phyloP scores from a whole-genome alignment of 2,113 vertebrate species.

The Epinephelus moara region DNA sequence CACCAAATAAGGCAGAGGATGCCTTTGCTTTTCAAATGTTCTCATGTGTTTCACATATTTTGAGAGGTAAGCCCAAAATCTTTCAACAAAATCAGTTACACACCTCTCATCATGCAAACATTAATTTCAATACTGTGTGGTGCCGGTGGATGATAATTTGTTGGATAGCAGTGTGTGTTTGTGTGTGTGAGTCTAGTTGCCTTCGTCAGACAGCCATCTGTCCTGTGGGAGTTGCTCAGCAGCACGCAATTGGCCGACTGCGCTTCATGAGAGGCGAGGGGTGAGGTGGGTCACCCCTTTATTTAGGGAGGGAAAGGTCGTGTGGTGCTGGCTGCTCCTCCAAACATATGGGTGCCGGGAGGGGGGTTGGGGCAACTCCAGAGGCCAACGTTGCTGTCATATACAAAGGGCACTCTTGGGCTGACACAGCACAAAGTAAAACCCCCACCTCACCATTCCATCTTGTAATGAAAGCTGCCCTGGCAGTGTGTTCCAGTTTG shows the following conservation, averaged over 20 bases:
- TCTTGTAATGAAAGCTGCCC: neutral
- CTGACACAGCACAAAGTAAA: conserved; percentile 82
- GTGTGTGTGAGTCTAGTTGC: conserved; percentile 52
- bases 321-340: conserved; percentile 80
- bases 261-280: conserved; percentile 72
- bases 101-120: conserved; percentile 11
- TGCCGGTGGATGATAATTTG: conserved; percentile 14
- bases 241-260: conserved; percentile 79
- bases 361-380: conserved; percentile 44
- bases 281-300: conserved; percentile 78
- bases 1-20: conserved; percentile 51
- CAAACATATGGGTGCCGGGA: conserved; percentile 69
- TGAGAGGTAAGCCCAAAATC: conserved; percentile 8
- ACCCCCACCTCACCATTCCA: neutral
- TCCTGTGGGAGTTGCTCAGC: conserved; percentile 69
- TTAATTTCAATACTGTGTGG: conserved; percentile 2
- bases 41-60: conserved; percentile 25
- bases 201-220: conserved; percentile 77
- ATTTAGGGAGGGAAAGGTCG: conserved; percentile 82
- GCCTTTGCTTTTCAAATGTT: conserved; percentile 31
- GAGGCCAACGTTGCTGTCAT: conserved; percentile 63
- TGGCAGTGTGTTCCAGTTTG: neutral
- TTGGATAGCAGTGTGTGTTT: conserved; percentile 15
- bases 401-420: conserved; percentile 78
- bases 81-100: conserved; percentile 17